These are phyloP conservation scores for Tringa solitaria DNA, from an alignment of 2,113 vertebrate genomes.

Conservation along the genomic window DNA sequence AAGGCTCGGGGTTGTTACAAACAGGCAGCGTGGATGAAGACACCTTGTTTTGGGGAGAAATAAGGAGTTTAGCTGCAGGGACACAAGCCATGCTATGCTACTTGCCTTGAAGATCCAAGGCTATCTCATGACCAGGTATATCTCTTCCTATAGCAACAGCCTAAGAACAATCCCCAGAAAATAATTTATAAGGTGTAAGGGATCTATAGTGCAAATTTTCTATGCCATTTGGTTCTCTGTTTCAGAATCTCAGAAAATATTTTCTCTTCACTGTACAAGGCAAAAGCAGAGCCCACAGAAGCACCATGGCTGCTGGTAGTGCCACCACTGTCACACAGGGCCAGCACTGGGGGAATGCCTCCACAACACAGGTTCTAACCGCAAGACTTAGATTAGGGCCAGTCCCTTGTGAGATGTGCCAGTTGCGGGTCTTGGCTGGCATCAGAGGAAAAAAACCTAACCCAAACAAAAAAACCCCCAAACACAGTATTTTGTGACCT, in stretches of 20 bases:
- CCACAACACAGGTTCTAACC: neutral
- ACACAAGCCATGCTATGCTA: neutral
- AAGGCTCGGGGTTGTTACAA: neutral
- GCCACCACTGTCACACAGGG: neutral
- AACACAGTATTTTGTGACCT: neutral
- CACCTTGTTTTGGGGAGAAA: neutral
- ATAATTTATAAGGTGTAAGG: neutral
- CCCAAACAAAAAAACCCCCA: neutral
- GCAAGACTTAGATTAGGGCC: neutral
- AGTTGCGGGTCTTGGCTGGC: neutral
- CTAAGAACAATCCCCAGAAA: neutral
- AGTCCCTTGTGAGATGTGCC: neutral
- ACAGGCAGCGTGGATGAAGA: neutral
- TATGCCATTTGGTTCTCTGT: neutral
- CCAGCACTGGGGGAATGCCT: neutral
- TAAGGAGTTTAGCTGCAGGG: neutral
- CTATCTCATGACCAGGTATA: neutral
- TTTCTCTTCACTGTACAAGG: neutral
- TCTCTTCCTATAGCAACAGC: neutral
- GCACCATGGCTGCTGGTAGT: neutral
- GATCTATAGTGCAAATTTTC: neutral
- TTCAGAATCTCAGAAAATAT: neutral
- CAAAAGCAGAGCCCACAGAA: neutral
- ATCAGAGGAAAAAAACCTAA: neutral
- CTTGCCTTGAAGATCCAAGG: neutral